Evolutionary conservation across 2,888 invertebrate genomes (phyloP), one percentile per base, ranked within the genome.

Genomic region (Eudasyphora cyanicolor): DNA sequence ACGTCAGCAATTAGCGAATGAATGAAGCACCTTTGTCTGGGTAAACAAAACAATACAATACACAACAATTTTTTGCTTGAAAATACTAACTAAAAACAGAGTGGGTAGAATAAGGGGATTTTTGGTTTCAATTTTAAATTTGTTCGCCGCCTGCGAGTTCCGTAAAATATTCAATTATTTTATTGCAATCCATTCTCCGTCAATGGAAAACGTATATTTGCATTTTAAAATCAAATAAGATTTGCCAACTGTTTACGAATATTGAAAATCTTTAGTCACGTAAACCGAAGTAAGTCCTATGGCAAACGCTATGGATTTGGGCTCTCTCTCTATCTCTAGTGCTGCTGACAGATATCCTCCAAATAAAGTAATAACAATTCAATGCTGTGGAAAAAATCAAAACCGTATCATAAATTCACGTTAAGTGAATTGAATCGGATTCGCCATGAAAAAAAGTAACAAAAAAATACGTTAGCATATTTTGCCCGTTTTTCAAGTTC

Each of bases 161-260:
- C 42, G 24, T 7, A 27, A 69, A 51, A 51, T 12, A n/a, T 70
- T 70, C 70, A 70, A 70, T 70, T 70, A 70, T 21, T 70, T 70
- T n/a, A 70, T 51, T 29, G 51, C 70, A 49, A 42, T 49, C 29
- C 49, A 29, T 70, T n/a, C 32, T 49, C 60, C 6, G 4, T n/a
- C n/a, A n/a, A n/a, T n/a, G n/a, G n/a, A n/a, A n/a, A n/a, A n/a
- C n/a, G 12, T 64, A 73, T 64, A 24, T 45, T 45, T 45, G 45
- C 45, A 45, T 45, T 45, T n/a, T 2, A 12, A 45, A 45, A 45
- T 45, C 45, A 45, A 7, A 14, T 45, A n/a, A 14, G 45, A 45
- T n/a, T 12, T 12, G n/a, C n/a, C 4, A n/a, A 45, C 14, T 45
- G 45, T n/a, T 14, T 45, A 45, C n/a, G 4, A n/a, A n/a, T n/a